Conservation (phyloP, 2,888 invertebrate species). For the Pseudococcus longispinus region DNA sequence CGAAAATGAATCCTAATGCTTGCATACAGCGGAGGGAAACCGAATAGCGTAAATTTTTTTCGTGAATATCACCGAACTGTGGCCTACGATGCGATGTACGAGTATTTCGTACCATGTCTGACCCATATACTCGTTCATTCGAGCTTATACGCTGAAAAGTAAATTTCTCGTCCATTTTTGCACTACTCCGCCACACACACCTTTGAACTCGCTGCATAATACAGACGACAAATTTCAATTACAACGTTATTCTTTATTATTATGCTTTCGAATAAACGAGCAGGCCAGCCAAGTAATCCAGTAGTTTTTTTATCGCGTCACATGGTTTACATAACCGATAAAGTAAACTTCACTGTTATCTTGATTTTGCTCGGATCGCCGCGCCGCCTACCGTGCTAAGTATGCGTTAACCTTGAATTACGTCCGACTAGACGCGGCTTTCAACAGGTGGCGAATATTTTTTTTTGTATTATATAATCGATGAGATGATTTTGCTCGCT, state of each 20-base stretch:
- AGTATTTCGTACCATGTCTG: background rate
- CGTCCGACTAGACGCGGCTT: background rate
- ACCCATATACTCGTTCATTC: background rate
- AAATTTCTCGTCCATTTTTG: constrained; percentile 14
- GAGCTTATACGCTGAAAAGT: background rate
- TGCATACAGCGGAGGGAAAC: background rate
- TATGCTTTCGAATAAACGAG: background rate
- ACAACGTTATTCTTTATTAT: constrained; percentile 8
- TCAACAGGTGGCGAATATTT: constrained; percentile 17
- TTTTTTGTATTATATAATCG: constrained; percentile 15
- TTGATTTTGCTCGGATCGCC: background rate
- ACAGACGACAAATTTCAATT: constrained; percentile 13
- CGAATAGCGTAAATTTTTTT: background rate
- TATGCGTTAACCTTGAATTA: constrained; percentile 14
- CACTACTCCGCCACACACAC: background rate
- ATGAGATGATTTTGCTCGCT: background rate
- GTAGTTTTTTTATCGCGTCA: background rate
- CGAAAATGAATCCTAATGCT: background rate
- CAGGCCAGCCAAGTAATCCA: background rate
- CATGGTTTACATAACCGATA: constrained; percentile 1
- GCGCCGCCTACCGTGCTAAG: background rate
- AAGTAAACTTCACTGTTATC: constrained; percentile 37
- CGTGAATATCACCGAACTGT: background rate
- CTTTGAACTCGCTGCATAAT: constrained; percentile 11
- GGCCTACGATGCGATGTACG: background rate